phyloP scores from a whole-genome alignment of 2,888 invertebrate genomes.

The Troides helena region DNA sequence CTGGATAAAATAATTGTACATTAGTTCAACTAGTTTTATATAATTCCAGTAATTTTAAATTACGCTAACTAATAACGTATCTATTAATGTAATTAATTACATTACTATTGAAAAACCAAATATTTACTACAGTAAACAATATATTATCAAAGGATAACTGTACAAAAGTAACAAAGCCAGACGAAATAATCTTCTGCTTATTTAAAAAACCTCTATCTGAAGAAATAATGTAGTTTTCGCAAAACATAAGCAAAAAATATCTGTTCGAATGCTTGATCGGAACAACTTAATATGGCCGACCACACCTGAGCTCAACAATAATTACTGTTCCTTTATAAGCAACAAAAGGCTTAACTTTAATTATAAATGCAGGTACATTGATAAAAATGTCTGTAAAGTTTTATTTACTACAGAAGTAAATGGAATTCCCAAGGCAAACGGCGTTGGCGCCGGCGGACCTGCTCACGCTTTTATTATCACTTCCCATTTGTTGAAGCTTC shows the following conservation, averaged over 20 bases:
- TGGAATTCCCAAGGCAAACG: conserved; percentile 31
- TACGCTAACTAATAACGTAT: neutral
- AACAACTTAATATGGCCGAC: conserved; percentile 26
- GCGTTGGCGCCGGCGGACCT: conserved; percentile 42
- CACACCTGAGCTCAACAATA: conserved; percentile 14
- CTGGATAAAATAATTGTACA: conserved; percentile 4
- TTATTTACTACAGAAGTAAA: conserved; percentile 22
- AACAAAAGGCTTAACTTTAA: conserved; percentile 27
- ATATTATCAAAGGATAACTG: neutral
- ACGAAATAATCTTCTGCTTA: neutral
- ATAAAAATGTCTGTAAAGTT: conserved; percentile 29
- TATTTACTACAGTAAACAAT: neutral
- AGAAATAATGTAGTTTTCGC: neutral
- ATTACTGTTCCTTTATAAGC: conserved; percentile 23
- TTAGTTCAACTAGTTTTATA: neutral
- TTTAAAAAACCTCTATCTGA: neutral
- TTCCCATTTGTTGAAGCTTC: conserved; percentile 27
- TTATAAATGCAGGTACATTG: conserved; percentile 27
- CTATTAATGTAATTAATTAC: neutral
- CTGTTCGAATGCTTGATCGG: conserved; percentile 13
- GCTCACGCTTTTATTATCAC: conserved; percentile 44
- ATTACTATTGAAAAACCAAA: neutral
- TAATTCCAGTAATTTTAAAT: neutral
- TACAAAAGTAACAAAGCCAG: neutral
- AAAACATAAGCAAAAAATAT: conserved; percentile 2